phyloP scores from a whole-genome alignment of 1,140 invertebrate species.

The Caenorhabditis remanei region DNA sequence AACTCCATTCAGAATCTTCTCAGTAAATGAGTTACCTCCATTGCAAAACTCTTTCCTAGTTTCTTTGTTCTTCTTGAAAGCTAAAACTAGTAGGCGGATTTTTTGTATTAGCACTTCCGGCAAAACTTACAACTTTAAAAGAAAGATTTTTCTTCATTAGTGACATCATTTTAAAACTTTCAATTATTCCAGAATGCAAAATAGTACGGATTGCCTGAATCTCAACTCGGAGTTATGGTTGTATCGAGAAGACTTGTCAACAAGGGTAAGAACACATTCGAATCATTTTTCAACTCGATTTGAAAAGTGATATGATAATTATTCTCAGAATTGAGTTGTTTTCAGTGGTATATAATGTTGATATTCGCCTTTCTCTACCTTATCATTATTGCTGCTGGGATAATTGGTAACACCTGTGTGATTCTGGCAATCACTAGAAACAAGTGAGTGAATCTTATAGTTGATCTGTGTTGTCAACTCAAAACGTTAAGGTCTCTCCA shows the following conservation, averaged over 20 bases:
- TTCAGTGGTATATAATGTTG: conserved; percentile 58
- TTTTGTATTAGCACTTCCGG: not conserved
- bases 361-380: conserved; percentile 65
- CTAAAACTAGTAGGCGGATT: no score
- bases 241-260: conserved; percentile 57
- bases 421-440: conserved; percentile 69
- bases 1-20: no score
- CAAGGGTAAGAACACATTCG: conserved; percentile 23
- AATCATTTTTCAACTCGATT: not conserved
- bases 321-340: not conserved
- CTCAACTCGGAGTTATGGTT: conserved; percentile 62
- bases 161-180: not conserved
- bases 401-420: conserved; percentile 68
- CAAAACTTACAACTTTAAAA: not conserved
- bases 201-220: conserved; percentile 60
- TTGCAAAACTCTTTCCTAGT: no score
- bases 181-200: conserved; percentile 56
- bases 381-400: conserved; percentile 65
- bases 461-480: not conserved
- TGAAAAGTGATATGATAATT: not conserved
- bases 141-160: not conserved
- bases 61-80: no score
- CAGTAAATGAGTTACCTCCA: no score
- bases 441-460: conserved; percentile 62
- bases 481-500: conserved; percentile 68